Evolutionary conservation across 30 jellyfish, hydroid and myxozoan genomes (phyloP).

Genomic region (Calvadosia cruxmelitensis): DNA sequence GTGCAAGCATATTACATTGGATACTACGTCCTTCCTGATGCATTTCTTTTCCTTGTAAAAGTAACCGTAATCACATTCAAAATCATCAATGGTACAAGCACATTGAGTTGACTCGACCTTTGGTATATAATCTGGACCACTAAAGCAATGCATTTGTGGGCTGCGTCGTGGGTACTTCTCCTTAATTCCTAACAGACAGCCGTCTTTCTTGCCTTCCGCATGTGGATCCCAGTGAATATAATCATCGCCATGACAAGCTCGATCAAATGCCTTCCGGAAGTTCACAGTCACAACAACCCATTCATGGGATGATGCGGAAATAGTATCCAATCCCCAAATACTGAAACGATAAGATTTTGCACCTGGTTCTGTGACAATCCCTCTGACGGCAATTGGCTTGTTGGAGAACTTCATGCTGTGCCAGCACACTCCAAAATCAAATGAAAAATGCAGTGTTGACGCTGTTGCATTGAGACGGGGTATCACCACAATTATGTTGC

Average conservation of each 20-base stretch:
- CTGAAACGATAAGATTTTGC: conserved; percentile 55
- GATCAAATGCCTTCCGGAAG: conserved; percentile 37
- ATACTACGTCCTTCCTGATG: background rate
- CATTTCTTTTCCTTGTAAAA: background rate
- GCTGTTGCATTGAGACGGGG: conserved; percentile 34
- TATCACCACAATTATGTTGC: conserved; percentile 53
- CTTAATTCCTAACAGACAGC: conserved; percentile 73
- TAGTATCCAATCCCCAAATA: conserved; percentile 57
- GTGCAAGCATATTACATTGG: background rate
- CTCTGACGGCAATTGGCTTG: conserved; percentile 45
- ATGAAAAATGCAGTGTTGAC: conserved; percentile 34
- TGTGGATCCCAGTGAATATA: conserved; percentile 73
- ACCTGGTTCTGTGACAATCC: conserved; percentile 75
- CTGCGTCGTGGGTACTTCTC: conserved; percentile 51
- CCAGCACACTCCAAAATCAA: conserved; percentile 93
- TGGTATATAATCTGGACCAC: conserved; percentile 73
- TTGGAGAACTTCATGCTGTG: conserved; percentile 33
- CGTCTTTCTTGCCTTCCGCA: conserved; percentile 62
- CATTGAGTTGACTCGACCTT: conserved; percentile 33
- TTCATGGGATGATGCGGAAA: conserved; percentile 3
- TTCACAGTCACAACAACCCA: conserved; percentile 77
- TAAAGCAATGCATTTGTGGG: conserved; percentile 35
- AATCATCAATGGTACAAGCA: conserved; percentile 57
- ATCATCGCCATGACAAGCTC: conserved; percentile 40
- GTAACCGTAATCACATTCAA: conserved; percentile 39